phyloP scores from a whole-genome alignment of 1,140 invertebrate genomes.

The Drosophila takahashii region DNA sequence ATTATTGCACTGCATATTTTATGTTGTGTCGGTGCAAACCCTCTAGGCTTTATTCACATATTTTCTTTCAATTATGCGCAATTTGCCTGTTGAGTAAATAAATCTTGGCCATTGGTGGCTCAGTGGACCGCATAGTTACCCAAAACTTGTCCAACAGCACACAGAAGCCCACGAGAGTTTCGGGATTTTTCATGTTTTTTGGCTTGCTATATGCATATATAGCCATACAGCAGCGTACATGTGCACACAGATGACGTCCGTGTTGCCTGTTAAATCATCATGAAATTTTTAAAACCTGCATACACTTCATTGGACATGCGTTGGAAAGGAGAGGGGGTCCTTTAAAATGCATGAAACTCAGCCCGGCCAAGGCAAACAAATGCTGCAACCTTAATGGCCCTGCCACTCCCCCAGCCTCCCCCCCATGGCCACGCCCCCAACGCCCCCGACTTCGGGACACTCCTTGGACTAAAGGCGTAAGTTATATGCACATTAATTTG shows the following conservation, averaged over 20 bases:
- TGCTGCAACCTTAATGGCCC: conserved; percentile 68
- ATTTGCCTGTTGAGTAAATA: conserved; percentile 74
- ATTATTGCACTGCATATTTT: not conserved
- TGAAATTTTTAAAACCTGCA: conserved; percentile 75
- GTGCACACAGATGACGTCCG: conserved; percentile 50
- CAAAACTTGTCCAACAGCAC: conserved; percentile 39
- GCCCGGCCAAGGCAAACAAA: conserved; percentile 52
- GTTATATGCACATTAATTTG: conserved; percentile 81
- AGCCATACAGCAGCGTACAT: conserved; percentile 5
- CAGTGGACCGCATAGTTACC: conserved; percentile 37
- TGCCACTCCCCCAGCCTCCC: not conserved
- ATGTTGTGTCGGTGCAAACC: not conserved
- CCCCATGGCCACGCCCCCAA: not conserved
- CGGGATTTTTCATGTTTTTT: conserved; percentile 15
- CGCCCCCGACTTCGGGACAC: conserved; percentile 2
- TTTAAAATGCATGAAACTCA: conserved; percentile 76
- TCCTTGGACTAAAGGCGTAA: conserved; percentile 66
- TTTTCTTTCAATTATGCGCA: conserved; percentile 77
- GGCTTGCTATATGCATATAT: conserved; percentile 37
- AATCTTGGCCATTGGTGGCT: conserved; percentile 56
- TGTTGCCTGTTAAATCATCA: conserved; percentile 72
- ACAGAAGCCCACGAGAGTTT: conserved; percentile 10
- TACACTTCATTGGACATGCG: conserved; percentile 72
- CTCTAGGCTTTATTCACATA: conserved; percentile 26
- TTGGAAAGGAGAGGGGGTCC: conserved; percentile 24